phyloP scores from a whole-genome alignment of 2,113 vertebrate species.

The Otolemur garnettii region DNA sequence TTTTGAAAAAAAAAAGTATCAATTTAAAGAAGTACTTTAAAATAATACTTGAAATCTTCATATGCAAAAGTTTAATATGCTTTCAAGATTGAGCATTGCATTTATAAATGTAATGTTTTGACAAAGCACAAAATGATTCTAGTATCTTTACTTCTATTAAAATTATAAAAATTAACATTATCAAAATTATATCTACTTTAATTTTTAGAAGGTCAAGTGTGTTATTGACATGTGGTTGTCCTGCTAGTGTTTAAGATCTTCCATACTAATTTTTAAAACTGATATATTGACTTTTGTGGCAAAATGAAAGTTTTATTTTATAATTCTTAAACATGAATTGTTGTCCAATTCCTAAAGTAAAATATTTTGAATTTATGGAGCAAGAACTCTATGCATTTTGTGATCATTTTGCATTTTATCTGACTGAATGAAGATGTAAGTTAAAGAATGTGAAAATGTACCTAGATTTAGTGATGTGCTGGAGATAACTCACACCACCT shows the following conservation, averaged over 20 bases:
- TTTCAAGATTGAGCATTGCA: neutral
- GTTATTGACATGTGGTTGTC: neutral
- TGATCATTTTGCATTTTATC: neutral
- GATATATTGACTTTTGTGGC: neutral
- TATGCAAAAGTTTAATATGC: neutral
- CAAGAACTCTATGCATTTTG: neutral
- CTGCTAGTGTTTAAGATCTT: neutral
- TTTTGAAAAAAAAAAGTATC: no score
- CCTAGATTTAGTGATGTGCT: no score
- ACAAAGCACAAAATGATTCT: neutral
- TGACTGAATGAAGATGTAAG: neutral
- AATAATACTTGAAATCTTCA: neutral
- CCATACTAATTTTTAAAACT: neutral
- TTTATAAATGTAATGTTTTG: neutral
- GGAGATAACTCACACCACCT: neutral
- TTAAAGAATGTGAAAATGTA: neutral
- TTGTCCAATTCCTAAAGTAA: neutral
- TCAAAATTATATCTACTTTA: neutral
- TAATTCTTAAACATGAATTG: neutral
- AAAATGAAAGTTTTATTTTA: neutral
- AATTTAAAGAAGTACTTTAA: neutral
- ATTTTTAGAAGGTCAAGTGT: neutral
- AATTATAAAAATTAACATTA: neutral
- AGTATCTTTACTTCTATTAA: neutral
- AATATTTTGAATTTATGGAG: neutral